These are phyloP conservation scores for Heloderma charlesbogerti DNA, from an alignment of 2,113 vertebrate species.

Conservation along the genomic window DNA sequence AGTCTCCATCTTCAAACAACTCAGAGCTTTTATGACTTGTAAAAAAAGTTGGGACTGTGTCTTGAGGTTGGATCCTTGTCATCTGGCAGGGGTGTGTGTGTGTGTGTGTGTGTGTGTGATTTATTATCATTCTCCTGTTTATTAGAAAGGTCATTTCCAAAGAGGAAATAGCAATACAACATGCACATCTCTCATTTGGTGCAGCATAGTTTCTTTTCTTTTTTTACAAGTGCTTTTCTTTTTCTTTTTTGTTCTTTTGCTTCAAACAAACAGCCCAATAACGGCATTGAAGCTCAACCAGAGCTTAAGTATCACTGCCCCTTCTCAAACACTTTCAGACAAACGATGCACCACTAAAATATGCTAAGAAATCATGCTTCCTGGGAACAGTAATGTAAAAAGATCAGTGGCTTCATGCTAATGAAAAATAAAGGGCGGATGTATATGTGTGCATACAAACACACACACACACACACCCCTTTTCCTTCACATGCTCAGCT, in stretches of 20 bases:
- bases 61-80: conserved; percentile 25
- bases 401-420: background rate
- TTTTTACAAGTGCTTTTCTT: background rate
- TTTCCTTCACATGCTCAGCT: too few species aligned
- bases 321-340: background rate
- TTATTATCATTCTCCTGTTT: conserved; percentile 20
- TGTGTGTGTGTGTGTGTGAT: background rate
- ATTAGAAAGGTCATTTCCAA: conserved; percentile 41
- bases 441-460: background rate
- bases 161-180: conserved; percentile 37
- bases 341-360: background rate
- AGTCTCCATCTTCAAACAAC: conserved; percentile 49
- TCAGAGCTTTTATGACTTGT: conserved; percentile 27
- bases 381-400: conserved; percentile 9
- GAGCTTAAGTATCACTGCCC: background rate
- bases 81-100: conserved; percentile 19
- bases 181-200: background rate
- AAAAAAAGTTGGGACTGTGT: conserved; percentile 38
- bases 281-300: background rate
- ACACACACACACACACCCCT: too few species aligned
- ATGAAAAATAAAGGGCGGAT: background rate
- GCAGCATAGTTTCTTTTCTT: background rate
- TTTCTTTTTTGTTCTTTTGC: background rate
- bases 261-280: background rate
- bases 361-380: conserved; percentile 5